A percentile compares a stretch with the other conserved stretches of the same genome.
phyloP scores from a whole-genome alignment of 2,113 vertebrate species.

The Lasiurus cinereus region DNA sequence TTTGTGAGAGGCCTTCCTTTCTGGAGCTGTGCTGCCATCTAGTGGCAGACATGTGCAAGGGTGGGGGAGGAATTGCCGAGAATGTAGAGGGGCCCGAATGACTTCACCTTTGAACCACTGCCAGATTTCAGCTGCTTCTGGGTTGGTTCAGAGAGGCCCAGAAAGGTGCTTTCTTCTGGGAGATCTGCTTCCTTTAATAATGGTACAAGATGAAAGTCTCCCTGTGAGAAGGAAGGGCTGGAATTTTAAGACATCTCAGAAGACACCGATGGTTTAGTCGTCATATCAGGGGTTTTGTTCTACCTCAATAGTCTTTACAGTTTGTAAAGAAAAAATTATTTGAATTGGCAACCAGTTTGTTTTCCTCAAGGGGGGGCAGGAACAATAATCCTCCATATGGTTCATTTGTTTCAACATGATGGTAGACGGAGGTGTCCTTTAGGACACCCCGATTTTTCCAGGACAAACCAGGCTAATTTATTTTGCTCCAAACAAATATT shows the following conservation, averaged over 20 bases:
- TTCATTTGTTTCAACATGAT: neutral
- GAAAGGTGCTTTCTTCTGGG: constrained; percentile 81
- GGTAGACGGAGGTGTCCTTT: neutral
- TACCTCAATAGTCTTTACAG: neutral
- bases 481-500: neutral
- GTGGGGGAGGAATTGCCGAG: constrained; percentile 74
- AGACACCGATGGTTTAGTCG: neutral
- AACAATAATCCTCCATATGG: neutral
- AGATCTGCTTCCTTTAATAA: constrained; percentile 72
- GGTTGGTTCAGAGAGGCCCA: constrained; percentile 75
- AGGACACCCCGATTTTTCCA: neutral
- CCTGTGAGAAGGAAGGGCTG: constrained; percentile 6
- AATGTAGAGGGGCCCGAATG: constrained; percentile 80
- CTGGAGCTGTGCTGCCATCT: constrained; percentile 88
- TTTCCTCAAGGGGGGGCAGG: neutral
- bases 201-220: constrained; percentile 38
- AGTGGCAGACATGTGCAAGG: constrained; percentile 89
- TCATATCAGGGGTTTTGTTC: neutral
- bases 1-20: constrained; percentile 74
- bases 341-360: neutral
- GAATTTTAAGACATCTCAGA: constrained; percentile 44
- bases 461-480: neutral
- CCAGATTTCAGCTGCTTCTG: constrained; percentile 85
- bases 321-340: neutral
- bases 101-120: constrained; percentile 89